Conservation (phyloP, 2,113 vertebrate species). For the Uropsilus gracilis region DNA sequence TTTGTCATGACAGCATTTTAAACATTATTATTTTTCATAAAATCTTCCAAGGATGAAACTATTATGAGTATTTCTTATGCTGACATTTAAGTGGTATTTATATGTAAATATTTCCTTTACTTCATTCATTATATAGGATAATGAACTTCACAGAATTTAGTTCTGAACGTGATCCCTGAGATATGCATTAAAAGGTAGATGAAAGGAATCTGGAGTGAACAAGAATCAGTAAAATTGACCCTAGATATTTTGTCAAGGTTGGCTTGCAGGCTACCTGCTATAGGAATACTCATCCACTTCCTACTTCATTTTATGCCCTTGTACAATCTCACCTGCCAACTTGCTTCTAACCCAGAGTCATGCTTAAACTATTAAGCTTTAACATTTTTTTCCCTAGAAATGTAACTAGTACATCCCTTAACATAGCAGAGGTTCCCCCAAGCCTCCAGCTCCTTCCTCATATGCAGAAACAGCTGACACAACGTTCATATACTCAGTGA, state of each 20-base stretch:
- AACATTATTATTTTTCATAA: slow-evolving; percentile 52
- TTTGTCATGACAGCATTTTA: slow-evolving; percentile 37
- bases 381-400: background rate
- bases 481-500: background rate
- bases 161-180: background rate
- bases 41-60: slow-evolving; percentile 13
- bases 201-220: background rate
- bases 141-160: background rate
- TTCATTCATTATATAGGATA: slow-evolving; percentile 18
- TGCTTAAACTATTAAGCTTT: background rate
- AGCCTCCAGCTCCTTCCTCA: background rate
- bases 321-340: background rate
- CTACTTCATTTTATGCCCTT: accelerated
- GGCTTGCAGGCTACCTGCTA: background rate
- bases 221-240: background rate
- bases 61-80: background rate
- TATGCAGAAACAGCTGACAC: background rate
- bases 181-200: slow-evolving; percentile 16
- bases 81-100: slow-evolving; percentile 53
- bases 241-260: background rate
- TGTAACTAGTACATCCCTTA: background rate
- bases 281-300: too few relatives aligned
- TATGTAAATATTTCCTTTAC: background rate
- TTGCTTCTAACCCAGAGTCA: background rate
- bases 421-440: background rate